These are phyloP conservation scores for Brachionus manjavacas DNA, from an alignment of 1,140 invertebrate genomes.

Conservation along the genomic window DNA sequence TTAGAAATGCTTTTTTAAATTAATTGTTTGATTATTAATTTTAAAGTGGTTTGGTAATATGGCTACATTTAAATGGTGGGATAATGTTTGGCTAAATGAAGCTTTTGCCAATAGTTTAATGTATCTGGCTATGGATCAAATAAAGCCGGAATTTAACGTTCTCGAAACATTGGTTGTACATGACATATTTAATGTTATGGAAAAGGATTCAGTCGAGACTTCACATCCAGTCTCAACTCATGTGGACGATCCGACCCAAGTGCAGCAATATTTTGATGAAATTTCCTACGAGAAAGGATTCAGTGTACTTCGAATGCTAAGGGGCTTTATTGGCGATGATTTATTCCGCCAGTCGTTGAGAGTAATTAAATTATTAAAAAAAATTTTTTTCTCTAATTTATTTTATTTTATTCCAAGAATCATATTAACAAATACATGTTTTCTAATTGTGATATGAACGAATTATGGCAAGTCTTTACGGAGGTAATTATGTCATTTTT, in stretches of 20 bases:
- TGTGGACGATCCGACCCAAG: slow-evolving; percentile 51
- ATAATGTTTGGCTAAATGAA: slow-evolving; percentile 60
- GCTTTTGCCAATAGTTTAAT: slow-evolving; percentile 58
- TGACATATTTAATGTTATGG: slow-evolving; percentile 55
- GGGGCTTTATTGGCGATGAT: slow-evolving; percentile 52
- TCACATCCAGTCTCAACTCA: slow-evolving; percentile 55
- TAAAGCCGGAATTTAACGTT: slow-evolving; percentile 53
- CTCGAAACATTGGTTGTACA: slow-evolving; percentile 43
- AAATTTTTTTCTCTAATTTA: not conserved
- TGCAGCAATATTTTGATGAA: slow-evolving; percentile 52
- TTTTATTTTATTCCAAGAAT: slow-evolving; percentile 44
- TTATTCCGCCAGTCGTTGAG: slow-evolving; percentile 50
- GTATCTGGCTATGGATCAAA: slow-evolving; percentile 53
- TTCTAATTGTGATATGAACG: slow-evolving; percentile 52
- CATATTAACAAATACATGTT: slow-evolving; percentile 53
- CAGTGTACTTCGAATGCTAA: slow-evolving; percentile 53
- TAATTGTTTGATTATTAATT: slow-evolving; percentile 35
- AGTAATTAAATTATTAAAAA: slow-evolving; percentile 44
- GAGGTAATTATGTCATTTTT: slow-evolving; percentile 46
- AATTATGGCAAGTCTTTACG: slow-evolving; percentile 60
- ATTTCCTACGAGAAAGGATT: slow-evolving; percentile 57
- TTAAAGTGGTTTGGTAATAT: slow-evolving; percentile 59
- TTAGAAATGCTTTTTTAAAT: not conserved
- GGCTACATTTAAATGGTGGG: slow-evolving; percentile 60
- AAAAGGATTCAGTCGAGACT: slow-evolving; percentile 58